Base-by-base conservation (phyloP, 2,797 vertebrate species). In the Melanotaenia trifasciata region DNA sequence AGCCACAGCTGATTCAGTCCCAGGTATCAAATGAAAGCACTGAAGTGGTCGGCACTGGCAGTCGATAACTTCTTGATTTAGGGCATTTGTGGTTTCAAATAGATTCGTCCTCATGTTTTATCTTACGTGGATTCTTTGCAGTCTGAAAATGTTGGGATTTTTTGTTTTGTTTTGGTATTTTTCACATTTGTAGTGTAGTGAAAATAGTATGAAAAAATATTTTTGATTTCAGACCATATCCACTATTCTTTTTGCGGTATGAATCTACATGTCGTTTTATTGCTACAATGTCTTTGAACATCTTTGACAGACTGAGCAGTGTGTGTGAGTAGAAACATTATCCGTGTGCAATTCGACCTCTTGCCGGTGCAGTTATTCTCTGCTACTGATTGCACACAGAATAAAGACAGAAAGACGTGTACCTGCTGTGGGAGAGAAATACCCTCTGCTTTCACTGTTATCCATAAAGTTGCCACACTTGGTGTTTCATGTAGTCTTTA, bases 31-130 rank as follows among this genome's bases (percentile, higher is more conserved):
- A 86, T 89, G 74, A 89, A 89, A 85, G 76, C 78, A 65, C 80
- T 85, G 80, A 86, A 87, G 88, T 85, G 78, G 78, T 84, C 76
- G 61, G 73, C 0, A 4, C 78, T 64, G 65, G 4, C 72, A 76
- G 86, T 89, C 86, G 75, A 85, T 87, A 87, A 56, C 74, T 66
- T 80, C 50, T 89, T 92, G 78, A 90, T 89, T 88, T 85, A 86
- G 73, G 71, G 86, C 77, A 83, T 89, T 84, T 84, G 75, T 62
- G 74, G 67, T 76, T 47, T 80, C 54, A 84, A 85, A 87, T 82
- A 53, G 74, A 83, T 87, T 78, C 45, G 13, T 40, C 65, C 60
- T 14, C 58, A 50, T 74, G 74, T 76, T 71, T 67, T 69, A 62
- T 75, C 61, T 72, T 47, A 57, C 68, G 56, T 56, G 58, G 26